phyloP scores from a whole-genome alignment of 1,140 invertebrate species.

The Forficula auricularia region DNA sequence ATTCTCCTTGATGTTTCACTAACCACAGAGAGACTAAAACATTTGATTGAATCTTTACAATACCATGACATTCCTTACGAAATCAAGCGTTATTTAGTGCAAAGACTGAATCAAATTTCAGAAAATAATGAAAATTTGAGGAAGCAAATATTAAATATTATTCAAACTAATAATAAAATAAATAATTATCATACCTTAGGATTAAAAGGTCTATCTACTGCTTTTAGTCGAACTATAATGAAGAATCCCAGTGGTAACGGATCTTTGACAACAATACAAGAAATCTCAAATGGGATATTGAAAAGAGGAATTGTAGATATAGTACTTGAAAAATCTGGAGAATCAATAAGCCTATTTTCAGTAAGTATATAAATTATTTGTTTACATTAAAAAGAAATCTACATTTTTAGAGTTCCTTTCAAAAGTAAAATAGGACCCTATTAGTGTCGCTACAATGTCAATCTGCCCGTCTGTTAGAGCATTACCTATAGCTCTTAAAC shows the following conservation, averaged over 20 bases:
- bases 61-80: too few species aligned
- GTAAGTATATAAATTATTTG: conserved; percentile 13
- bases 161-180: conserved; percentile 23
- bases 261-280: conserved; percentile 52
- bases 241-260: conserved; percentile 43
- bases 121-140: conserved; percentile 7
- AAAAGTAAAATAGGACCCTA: too few species aligned
- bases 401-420: not conserved
- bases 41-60: not conserved
- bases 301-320: conserved; percentile 61
- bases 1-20: conserved; percentile 43
- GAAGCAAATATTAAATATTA: conserved; percentile 26
- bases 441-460: too few species aligned
- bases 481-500: too few species aligned
- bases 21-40: conserved; percentile 21
- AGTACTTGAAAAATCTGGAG: conserved; percentile 33
- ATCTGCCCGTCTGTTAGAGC: too few species aligned
- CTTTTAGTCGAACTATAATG: conserved; percentile 42
- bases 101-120: conserved; percentile 4
- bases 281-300: conserved; percentile 50
- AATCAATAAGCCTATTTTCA: conserved; percentile 32
- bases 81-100: not conserved
- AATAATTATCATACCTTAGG: conserved; percentile 49
- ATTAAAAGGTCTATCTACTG: conserved; percentile 51
- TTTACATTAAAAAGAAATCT: not conserved